A percentile compares a stretch with the other conserved stretches of the same genome.
phyloP scores from a whole-genome alignment of 2,888 invertebrate species.

The Acanthacorydalis orientalis region DNA sequence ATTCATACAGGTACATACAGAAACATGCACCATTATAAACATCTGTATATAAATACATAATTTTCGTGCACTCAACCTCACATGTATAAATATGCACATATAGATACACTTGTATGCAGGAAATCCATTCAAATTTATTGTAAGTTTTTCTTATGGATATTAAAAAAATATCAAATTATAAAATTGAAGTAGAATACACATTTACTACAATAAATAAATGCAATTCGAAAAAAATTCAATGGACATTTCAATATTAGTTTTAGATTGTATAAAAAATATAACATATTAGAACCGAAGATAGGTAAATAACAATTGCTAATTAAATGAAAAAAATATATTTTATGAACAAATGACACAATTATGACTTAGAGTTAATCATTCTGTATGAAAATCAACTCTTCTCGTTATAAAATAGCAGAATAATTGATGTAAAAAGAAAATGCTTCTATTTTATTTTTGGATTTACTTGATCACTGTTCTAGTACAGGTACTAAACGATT shows the following conservation, averaged over 20 bases:
- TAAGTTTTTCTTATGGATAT: not conserved
- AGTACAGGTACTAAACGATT: no score
- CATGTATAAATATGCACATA: conserved; percentile 1
- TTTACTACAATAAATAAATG: not conserved
- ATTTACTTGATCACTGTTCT: no score
- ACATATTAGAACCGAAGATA: no score
- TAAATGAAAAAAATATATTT: not conserved
- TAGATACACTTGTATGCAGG: not conserved
- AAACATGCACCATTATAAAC: conserved; percentile 7
- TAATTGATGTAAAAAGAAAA: no score
- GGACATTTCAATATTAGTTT: no score
- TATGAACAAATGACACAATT: not conserved
- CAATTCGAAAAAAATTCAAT: not conserved
- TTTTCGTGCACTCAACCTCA: not conserved
- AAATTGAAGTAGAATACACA: not conserved
- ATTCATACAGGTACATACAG: no score
- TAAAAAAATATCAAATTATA: not conserved
- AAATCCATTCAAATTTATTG: not conserved
- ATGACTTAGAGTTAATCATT: not conserved
- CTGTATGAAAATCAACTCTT: not conserved
- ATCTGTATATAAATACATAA: conserved; percentile 3
- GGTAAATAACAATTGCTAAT: no score
- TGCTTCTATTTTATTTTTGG: no score
- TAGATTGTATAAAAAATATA: no score
- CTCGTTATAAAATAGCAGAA: no score